Percentiles rank a stretch among this genome's conserved stretches.
These are phyloP conservation scores for Dorcus hopei DNA, from an alignment of 2,888 invertebrate genomes.

Conservation along the genomic window DNA sequence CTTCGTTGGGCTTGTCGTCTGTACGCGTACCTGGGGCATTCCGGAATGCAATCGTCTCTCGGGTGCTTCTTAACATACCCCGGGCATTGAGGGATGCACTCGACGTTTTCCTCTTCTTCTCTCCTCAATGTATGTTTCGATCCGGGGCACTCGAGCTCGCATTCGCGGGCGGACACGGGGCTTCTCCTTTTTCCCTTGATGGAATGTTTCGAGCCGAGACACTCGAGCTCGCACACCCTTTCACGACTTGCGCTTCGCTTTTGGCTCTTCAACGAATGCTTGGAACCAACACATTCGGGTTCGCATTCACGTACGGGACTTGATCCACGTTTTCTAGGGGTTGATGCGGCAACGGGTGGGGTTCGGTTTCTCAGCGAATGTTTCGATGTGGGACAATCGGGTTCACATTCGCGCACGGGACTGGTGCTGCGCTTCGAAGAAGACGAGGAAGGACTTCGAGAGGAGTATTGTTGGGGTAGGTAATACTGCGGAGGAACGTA, in stretches of 20 bases:
- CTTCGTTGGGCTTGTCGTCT: background rate
- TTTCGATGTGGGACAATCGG: background rate
- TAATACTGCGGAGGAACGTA: no score
- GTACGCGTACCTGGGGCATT: background rate
- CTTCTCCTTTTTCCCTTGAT: background rate
- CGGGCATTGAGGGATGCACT: background rate
- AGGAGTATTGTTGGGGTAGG: background rate
- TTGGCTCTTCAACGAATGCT: background rate
- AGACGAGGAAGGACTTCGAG: background rate
- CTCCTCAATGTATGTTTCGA: background rate
- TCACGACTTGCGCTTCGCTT: background rate
- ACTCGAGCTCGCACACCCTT: background rate
- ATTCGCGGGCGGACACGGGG: background rate
- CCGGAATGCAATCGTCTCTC: background rate
- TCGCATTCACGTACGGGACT: background rate
- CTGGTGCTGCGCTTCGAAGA: background rate
- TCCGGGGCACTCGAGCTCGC: background rate
- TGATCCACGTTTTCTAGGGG: background rate
- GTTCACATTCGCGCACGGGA: background rate
- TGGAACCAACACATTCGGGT: background rate
- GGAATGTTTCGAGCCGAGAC: background rate
- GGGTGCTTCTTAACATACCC: background rate
- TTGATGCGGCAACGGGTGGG: background rate
- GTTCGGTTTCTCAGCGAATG: background rate
- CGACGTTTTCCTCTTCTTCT: no score